Evolutionary conservation across 2,797 vertebrate genomes (phyloP).

Genomic region (Falco cherrug): DNA sequence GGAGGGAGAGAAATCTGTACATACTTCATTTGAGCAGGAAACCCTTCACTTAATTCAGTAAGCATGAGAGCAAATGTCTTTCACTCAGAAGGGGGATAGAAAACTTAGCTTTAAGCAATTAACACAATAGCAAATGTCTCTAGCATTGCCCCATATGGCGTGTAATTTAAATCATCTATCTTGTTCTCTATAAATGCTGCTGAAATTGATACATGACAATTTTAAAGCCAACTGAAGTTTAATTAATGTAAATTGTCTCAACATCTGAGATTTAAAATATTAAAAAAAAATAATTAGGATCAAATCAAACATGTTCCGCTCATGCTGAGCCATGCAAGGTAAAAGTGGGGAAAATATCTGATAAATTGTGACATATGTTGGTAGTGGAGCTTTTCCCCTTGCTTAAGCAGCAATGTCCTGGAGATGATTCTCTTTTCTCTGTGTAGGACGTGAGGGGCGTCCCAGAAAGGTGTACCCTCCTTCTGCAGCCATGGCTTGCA

Average conservation of each 20-base stretch:
- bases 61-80: conserved; percentile 11
- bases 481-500: neutral
- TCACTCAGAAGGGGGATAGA: conserved; percentile 6
- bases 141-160: conserved; percentile 55
- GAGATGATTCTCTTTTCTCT: neutral
- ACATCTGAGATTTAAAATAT: conserved; percentile 24
- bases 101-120: conserved; percentile 65
- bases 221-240: conserved; percentile 54
- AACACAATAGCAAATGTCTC: conserved; percentile 65
- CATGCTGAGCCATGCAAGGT: neutral
- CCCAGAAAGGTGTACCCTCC: neutral
- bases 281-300: neutral
- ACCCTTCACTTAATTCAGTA: neutral
- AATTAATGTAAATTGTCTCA: conserved; percentile 55
- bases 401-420: neutral
- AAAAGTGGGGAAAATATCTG: rapidly evolving
- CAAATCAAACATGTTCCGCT: neutral
- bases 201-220: conserved; percentile 61
- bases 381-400: neutral
- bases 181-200: conserved; percentile 28
- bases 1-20: neutral
- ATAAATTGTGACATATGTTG: neutral
- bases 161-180: conserved; percentile 61
- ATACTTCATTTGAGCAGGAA: neutral
- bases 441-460: neutral